These are phyloP conservation scores for Lynx canadensis DNA, from an alignment of 2,113 vertebrate genomes.

Conservation along the genomic window DNA sequence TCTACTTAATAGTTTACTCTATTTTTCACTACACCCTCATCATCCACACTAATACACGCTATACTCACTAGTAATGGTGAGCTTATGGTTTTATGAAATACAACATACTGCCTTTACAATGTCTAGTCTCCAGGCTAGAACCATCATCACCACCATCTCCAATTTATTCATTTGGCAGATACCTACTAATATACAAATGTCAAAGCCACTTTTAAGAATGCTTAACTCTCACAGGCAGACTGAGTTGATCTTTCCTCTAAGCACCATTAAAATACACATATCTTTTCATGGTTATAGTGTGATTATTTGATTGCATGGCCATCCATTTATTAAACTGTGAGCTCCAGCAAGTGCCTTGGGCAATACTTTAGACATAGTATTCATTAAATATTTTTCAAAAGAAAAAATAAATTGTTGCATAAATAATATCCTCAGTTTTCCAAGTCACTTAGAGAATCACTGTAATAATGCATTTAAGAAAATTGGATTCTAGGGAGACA, in stretches of 20 bases:
- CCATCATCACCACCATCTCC: background rate
- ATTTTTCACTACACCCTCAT: background rate
- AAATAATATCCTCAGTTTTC: background rate
- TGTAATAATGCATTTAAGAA: background rate
- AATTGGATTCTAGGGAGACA: background rate
- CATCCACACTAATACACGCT: background rate
- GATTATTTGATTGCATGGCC: background rate
- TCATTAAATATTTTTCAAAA: slow-evolving; percentile 29
- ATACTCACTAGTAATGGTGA: background rate
- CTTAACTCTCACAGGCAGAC: background rate
- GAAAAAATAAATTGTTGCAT: background rate
- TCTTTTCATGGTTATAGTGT: background rate
- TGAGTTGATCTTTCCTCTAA: background rate
- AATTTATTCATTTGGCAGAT: background rate
- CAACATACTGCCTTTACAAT: background rate
- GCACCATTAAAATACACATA: background rate
- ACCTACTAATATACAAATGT: background rate
- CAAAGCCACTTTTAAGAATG: background rate
- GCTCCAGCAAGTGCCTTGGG: background rate
- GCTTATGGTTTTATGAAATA: background rate
- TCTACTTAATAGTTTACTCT: background rate
- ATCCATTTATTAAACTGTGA: background rate
- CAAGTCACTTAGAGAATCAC: background rate
- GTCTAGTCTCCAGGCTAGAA: background rate
- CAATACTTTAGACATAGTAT: background rate